These are phyloP conservation scores for Isaurus tuberculatus DNA, from an alignment of 92 coral and sea anemone species.

Conservation along the genomic window DNA sequence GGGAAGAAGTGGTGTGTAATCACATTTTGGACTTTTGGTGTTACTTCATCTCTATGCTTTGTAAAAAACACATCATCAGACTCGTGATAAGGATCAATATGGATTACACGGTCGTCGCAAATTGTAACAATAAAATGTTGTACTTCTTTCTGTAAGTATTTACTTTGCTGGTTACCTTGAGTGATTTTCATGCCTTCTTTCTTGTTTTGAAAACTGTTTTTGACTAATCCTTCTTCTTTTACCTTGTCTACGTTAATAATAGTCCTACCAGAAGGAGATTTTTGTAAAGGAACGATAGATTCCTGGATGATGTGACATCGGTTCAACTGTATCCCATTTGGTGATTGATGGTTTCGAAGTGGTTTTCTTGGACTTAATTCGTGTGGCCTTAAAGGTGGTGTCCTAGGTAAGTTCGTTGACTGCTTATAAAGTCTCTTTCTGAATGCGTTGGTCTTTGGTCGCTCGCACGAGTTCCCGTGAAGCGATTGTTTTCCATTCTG, in stretches of 20 bases:
- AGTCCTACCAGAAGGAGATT: not conserved
- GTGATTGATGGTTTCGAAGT: not conserved
- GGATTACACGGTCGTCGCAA: not conserved
- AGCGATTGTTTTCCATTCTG: not conserved
- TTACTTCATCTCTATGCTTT: not conserved
- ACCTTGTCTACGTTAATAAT: not conserved
- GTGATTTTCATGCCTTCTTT: not conserved
- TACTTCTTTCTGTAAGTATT: not conserved
- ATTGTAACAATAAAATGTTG: constrained; percentile 7
- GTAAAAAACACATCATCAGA: not conserved
- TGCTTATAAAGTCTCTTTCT: not conserved
- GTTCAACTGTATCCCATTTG: not conserved
- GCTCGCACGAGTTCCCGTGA: not conserved
- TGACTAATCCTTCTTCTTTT: not conserved
- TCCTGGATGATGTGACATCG: not conserved
- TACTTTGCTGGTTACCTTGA: not conserved
- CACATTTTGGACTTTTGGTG: not conserved
- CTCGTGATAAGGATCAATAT: not conserved
- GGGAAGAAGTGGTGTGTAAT: not conserved
- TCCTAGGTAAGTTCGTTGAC: not conserved
- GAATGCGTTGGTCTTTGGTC: not conserved
- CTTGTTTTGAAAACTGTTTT: no score
- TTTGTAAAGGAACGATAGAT: not conserved
- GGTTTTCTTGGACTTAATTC: not conserved
- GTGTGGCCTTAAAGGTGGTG: not conserved